A percentile compares a stretch with the other conserved stretches of the same genome.
Conservation (phyloP, 2,888 invertebrate genomes). For the Cephus rjabovi region DNA sequence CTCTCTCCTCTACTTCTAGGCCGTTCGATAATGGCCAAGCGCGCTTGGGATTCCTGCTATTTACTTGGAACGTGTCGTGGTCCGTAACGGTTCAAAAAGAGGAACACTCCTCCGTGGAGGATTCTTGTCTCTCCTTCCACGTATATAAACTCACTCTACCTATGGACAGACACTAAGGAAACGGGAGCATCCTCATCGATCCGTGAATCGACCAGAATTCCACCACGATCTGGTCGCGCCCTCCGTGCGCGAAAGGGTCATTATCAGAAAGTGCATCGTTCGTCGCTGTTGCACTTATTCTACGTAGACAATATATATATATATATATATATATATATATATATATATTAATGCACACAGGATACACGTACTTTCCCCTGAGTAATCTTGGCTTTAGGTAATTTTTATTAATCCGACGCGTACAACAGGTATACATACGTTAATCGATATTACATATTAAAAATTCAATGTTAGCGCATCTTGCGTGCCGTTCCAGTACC, state of each 20-base stretch:
- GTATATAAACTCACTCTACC: background rate
- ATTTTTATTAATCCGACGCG: background rate
- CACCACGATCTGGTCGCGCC: constrained; percentile 30
- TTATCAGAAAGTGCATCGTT: background rate
- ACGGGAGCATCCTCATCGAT: constrained; percentile 6
- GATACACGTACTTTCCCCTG: background rate
- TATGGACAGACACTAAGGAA: constrained; percentile 20
- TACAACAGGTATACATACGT: background rate
- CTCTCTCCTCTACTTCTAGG: constrained; percentile 1
- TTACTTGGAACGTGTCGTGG: constrained; percentile 38
- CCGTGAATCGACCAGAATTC: constrained; percentile 26
- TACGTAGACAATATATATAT: background rate
- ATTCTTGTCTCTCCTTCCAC: constrained; percentile 1
- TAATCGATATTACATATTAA: background rate
- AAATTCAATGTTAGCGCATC: background rate
- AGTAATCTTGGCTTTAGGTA: background rate
- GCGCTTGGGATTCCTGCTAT: constrained; percentile 33
- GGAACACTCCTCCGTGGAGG: constrained; percentile 1
- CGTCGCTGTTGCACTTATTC: background rate
- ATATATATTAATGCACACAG: background rate
- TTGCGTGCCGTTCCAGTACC: background rate
- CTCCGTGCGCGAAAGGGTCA: constrained; percentile 1
- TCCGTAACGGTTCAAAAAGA: constrained; percentile 39
- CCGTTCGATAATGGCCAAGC: constrained; percentile 33
- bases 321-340: no score